Conservation (phyloP, 2,797 vertebrate species). For the Nannoperca australis region DNA sequence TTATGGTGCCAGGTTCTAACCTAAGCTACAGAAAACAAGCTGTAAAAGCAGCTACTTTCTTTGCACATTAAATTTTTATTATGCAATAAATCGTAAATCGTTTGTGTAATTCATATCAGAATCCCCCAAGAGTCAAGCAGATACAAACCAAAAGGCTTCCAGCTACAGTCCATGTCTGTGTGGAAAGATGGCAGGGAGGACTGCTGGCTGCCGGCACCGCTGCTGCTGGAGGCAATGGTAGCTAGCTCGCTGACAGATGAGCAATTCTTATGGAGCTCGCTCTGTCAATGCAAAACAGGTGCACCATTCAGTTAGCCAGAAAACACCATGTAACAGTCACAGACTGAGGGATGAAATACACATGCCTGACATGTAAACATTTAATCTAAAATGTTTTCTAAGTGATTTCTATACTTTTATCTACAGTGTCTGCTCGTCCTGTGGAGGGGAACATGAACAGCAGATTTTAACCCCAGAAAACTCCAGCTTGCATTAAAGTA, state of each 20-base stretch:
- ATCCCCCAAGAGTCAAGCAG: neutral
- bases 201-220: constrained; percentile 10
- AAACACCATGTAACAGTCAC: neutral
- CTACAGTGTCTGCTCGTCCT: neutral
- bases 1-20: neutral
- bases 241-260: constrained; percentile 72
- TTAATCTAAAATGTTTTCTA: no score
- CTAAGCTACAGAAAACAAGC: neutral
- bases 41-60: neutral
- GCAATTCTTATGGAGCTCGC: constrained; percentile 95
- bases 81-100: neutral
- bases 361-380: neutral
- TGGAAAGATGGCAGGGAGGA: constrained; percentile 64
- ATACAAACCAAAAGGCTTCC: constrained; percentile 94
- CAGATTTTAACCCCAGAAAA: neutral
- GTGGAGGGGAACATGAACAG: neutral
- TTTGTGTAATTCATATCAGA: neutral
- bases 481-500: neutral
- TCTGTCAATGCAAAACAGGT: constrained; percentile 80
- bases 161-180: constrained; percentile 88
- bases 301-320: neutral
- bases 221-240: constrained; percentile 22
- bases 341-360: neutral
- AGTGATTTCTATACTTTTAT: no score
- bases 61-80: neutral